Evolutionary conservation across 2,797 vertebrate species (phyloP).

Genomic region (Spondyliosoma cantharus): DNA sequence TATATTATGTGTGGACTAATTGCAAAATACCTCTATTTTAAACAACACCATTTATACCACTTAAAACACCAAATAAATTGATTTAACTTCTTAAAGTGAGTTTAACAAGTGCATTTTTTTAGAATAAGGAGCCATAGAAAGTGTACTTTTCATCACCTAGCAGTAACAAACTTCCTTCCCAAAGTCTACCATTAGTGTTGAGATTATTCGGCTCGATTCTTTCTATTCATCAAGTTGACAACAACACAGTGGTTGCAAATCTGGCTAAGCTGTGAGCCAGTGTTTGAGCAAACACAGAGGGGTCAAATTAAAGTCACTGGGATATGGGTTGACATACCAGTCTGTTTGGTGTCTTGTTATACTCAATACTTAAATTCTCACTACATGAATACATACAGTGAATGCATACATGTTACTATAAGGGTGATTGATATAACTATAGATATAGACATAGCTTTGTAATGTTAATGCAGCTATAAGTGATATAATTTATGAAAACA

Average conservation of each 20-base stretch:
- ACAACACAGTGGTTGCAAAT: conserved; percentile 12
- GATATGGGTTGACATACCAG: neutral
- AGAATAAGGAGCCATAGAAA: neutral
- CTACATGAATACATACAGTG: too few species aligned
- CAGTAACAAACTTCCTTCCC: neutral
- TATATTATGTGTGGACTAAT: neutral
- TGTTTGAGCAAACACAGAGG: conserved; percentile 19
- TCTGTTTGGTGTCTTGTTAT: neutral
- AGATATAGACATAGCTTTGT: too few species aligned
- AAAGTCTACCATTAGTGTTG: neutral
- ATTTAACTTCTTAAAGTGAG: neutral
- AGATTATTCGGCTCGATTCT: neutral
- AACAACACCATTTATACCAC: neutral
- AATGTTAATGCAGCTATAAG: too few species aligned
- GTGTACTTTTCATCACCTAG: neutral
- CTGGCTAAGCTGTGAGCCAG: conserved; percentile 1
- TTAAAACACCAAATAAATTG: neutral
- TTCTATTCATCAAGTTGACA: conserved; percentile 41
- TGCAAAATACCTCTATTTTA: neutral
- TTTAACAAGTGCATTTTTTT: neutral
- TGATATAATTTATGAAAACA: too few species aligned
- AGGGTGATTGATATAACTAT: too few species aligned
- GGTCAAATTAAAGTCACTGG: conserved; percentile 28
- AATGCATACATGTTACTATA: too few species aligned
- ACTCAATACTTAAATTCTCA: neutral